Base-by-base conservation (phyloP, 2,113 vertebrate genomes). In the Candoia aspera region DNA sequence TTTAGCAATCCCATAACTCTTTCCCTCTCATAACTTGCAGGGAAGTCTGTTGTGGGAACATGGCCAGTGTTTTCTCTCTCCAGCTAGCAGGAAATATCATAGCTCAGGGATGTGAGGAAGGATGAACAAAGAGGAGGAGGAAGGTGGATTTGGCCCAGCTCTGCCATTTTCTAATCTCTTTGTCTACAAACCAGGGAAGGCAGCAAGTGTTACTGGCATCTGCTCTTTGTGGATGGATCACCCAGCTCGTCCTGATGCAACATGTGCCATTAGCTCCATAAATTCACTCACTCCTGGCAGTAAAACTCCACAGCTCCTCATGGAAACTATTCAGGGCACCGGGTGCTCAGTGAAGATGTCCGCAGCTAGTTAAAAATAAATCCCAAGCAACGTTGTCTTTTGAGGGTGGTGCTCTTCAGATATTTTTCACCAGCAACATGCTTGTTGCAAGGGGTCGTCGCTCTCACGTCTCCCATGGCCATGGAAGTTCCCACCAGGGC, bases 281-380 rank as follows among this genome's bases (percentile, higher is more conserved):
- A 97, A 97, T 97, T 97, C 96, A 95, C 96, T 93, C 95, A 96
- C 97, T 95, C 97, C 96, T 96, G 96, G 96, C 96, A 97, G 93
- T 1, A 3, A 97, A 94, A 49, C 49, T 49, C 2, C 92, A 95
- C 94, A 95, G 92, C 94, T 97, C 92, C 1, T 97, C 97, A 96
- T 96, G 23, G 0, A 93, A 96, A 96, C 95, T 98, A 97, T 97
- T 97, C 96, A 96, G 94, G 94, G 97, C 97, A 94, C 85, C 90
- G 95, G 97, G 95, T 89, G 94, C 96, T 93, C 95, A 96, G 93
- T 95, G 96, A 95, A 97, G 95, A 97, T 97, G 96, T 97, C 97
- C 96, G 96, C 96, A 96, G 97, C 95, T 95, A 86, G 96, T 97
- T 97, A 97, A 97, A 98, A 98, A 98, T 97, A 97, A 97, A 91